Conservation (phyloP, 2,888 invertebrate genomes). For the Cheilosia scutellata region DNA sequence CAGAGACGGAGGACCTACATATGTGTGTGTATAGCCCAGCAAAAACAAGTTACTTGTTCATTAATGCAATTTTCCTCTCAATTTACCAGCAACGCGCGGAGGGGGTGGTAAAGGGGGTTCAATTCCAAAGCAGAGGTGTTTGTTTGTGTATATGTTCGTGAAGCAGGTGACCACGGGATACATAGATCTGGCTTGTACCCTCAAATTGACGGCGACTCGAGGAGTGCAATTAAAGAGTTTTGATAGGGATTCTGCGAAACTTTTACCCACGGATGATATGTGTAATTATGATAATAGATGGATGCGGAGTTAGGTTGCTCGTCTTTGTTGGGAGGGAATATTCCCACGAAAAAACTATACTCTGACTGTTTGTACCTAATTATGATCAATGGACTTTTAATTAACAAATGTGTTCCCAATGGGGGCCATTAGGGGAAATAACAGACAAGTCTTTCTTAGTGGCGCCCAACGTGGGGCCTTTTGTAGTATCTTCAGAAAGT, state of each 20-base stretch:
- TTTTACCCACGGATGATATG: conserved; percentile 26
- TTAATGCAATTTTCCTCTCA: conserved; percentile 72
- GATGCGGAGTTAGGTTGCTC: background rate
- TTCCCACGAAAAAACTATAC: background rate
- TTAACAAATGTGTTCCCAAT: background rate
- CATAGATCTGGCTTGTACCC: conserved; percentile 3
- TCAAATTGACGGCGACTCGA: conserved; percentile 47
- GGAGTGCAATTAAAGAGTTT: conserved; percentile 37
- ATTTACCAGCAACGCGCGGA: conserved; percentile 24
- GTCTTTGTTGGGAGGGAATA: too few relatives aligned
- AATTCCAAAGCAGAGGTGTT: conserved; percentile 24
- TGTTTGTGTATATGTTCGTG: conserved; percentile 10
- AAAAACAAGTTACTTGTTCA: conserved; percentile 72
- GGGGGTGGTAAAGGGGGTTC: background rate
- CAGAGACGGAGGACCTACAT: background rate
- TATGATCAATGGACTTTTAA: conserved; percentile 25
- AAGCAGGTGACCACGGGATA: conserved; percentile 53
- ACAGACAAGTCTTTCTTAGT: background rate
- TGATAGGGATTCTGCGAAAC: conserved; percentile 24
- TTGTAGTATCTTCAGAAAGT: too few relatives aligned
- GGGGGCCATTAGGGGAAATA: background rate
- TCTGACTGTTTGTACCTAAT: conserved; percentile 7
- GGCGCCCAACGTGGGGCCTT: background rate
- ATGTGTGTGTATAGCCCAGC: background rate
- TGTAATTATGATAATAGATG: conserved; percentile 22